Evolutionary conservation across 1,140 invertebrate genomes (phyloP).

Genomic region (Zeugodacus cucurbitae): DNA sequence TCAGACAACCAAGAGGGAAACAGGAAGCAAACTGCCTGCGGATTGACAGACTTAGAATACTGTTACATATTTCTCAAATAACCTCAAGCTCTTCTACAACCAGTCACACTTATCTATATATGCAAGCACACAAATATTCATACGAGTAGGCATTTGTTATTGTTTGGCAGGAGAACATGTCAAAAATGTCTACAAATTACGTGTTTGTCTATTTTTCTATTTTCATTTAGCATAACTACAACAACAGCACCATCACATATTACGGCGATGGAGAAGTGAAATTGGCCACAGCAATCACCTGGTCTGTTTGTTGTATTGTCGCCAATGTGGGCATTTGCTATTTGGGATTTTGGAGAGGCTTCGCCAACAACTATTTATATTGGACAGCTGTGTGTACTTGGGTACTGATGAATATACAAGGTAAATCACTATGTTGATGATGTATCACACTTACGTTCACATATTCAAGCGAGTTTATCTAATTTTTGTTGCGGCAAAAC

Average conservation of each 20-base stretch:
- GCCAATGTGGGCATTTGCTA: conserved; percentile 82
- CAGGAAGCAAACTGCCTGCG: not conserved
- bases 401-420: conserved; percentile 88
- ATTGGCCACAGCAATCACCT: conserved; percentile 70
- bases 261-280: conserved; percentile 26
- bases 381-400: conserved; percentile 91
- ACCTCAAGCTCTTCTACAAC: no score
- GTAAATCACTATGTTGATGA: conserved; percentile 67
- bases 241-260: not conserved
- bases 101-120: no score
- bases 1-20: no score
- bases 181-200: not conserved
- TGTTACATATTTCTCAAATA: not conserved
- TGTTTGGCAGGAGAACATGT: not conserved
- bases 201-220: not conserved
- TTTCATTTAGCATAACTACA: not conserved
- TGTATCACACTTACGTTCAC: not conserved
- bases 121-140: no score
- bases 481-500: no score
- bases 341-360: conserved; percentile 87
- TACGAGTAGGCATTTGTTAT: not conserved
- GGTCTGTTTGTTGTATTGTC: conserved; percentile 78
- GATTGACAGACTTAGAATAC: not conserved
- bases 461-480: not conserved
- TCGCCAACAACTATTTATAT: conserved; percentile 92